Percentiles rank a stretch among this genome's conserved stretches.
These are phyloP conservation scores for Eurystomus glaucurus DNA, from an alignment of 2,797 vertebrate species.

Conservation along the genomic window DNA sequence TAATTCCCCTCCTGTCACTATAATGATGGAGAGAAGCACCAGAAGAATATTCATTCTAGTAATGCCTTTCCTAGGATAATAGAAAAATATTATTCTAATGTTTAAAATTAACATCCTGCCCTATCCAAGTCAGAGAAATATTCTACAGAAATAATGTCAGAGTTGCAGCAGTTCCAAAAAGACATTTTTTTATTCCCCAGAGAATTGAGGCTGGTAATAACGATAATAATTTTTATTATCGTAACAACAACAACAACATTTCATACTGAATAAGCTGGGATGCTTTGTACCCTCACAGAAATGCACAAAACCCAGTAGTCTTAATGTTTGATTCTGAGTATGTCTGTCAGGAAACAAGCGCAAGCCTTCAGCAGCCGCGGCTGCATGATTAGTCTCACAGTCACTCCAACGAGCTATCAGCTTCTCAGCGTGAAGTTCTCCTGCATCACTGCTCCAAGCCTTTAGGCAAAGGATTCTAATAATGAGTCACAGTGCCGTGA, in stretches of 20 bases:
- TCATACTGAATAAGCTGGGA: background rate
- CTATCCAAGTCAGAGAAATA: background rate
- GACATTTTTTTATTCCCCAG: background rate
- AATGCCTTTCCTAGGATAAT: background rate
- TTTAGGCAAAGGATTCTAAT: slow-evolving; percentile 79
- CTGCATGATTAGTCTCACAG: slow-evolving; percentile 89
- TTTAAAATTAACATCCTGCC: background rate
- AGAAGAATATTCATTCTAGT: background rate
- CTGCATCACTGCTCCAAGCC: slow-evolving; percentile 79
- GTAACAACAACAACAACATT: background rate
- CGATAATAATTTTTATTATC: slow-evolving; percentile 22
- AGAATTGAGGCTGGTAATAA: slow-evolving; percentile 13
- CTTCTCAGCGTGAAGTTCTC: slow-evolving; percentile 83
- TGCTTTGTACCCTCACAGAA: slow-evolving; percentile 13
- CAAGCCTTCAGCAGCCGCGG: slow-evolving; percentile 49
- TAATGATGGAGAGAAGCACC: background rate
- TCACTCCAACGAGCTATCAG: slow-evolving; percentile 84
- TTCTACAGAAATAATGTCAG: background rate
- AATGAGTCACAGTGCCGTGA: slow-evolving; percentile 80
- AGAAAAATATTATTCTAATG: background rate
- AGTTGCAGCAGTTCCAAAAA: background rate
- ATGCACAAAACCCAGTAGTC: background rate
- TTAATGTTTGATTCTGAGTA: slow-evolving; percentile 66
- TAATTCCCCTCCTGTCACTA: background rate
- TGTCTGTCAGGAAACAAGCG: slow-evolving; percentile 74